A percentile compares a stretch with the other conserved stretches of the same genome.
Evolutionary conservation across 2,113 vertebrate genomes (phyloP).

Genomic region (Monopterus albus): DNA sequence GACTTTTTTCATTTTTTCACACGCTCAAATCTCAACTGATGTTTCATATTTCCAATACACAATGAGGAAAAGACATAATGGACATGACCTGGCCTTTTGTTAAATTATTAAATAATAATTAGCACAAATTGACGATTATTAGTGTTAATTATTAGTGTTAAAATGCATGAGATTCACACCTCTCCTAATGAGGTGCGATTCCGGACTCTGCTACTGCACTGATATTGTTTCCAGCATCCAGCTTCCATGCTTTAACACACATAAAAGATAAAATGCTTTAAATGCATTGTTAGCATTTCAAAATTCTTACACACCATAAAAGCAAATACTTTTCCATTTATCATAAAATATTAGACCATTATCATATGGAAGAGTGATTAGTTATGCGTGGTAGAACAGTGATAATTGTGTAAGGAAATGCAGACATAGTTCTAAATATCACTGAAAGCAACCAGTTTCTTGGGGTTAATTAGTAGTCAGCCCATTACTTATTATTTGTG

Average conservation of each 20-base stretch:
- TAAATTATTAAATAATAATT: conserved; percentile 31
- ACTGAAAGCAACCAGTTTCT: conserved; percentile 74
- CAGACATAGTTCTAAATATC: conserved; percentile 74
- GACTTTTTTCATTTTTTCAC: not conserved
- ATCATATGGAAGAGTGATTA: conserved; percentile 61
- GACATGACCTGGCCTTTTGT: conserved; percentile 26
- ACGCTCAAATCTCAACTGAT: not conserved
- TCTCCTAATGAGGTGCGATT: conserved; percentile 20
- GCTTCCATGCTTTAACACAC: not conserved
- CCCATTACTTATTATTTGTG: conserved; percentile 77
- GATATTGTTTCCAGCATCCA: conserved; percentile 10
- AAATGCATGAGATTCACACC: conserved; percentile 4
- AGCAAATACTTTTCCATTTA: conserved; percentile 43
- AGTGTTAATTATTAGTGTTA: no score
- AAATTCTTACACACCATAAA: conserved; percentile 16
- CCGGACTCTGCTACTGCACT: not conserved
- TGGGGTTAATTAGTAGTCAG: conserved; percentile 81
- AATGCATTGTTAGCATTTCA: conserved; percentile 51
- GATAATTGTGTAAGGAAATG: conserved; percentile 66
- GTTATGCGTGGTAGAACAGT: conserved; percentile 58
- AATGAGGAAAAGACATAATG: not conserved
- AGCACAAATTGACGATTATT: not conserved
- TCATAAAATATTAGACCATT: conserved; percentile 41
- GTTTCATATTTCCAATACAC: not conserved
- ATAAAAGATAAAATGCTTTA: conserved; percentile 25